These are phyloP conservation scores for Helobdella robusta DNA, from an alignment of 2,888 invertebrate genomes.

Conservation along the genomic window DNA sequence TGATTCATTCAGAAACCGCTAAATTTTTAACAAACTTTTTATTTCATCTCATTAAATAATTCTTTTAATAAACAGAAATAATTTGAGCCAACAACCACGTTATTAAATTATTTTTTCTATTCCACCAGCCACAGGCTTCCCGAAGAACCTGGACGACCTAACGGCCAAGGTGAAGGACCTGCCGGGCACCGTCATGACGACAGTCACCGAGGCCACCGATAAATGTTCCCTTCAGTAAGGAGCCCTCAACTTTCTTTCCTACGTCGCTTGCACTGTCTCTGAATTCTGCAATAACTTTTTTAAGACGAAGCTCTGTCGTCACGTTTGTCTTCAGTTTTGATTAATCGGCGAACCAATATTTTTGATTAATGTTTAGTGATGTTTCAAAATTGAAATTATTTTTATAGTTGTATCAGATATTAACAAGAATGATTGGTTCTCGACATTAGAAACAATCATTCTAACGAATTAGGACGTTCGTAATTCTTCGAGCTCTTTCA, in stretches of 20 bases:
- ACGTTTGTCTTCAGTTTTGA: neutral
- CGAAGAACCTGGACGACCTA: conserved; percentile 30
- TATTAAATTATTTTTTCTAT: too few species aligned
- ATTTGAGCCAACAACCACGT: too few species aligned
- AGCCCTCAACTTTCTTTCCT: neutral
- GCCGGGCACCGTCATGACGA: conserved; percentile 28
- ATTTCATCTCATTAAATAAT: neutral
- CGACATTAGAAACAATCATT: too few species aligned
- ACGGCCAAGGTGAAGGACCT: conserved; percentile 28
- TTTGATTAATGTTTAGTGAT: too few species aligned
- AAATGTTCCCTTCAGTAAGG: conserved; percentile 45
- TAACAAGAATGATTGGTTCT: too few species aligned
- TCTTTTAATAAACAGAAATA: too few species aligned
- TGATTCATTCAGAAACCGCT: too few species aligned
- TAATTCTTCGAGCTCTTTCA: too few species aligned
- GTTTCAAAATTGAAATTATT: too few species aligned
- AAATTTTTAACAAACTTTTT: neutral
- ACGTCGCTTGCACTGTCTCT: neutral
- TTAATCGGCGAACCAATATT: too few species aligned
- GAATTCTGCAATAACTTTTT: neutral
- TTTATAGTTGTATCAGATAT: too few species aligned
- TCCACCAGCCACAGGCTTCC: conserved; percentile 28
- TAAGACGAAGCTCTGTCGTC: neutral
- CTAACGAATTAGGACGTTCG: too few species aligned
- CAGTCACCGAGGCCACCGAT: conserved; percentile 45